Evolutionary conservation across 2,797 vertebrate genomes (phyloP).

Genomic region (Onychomys leucogaster): DNA sequence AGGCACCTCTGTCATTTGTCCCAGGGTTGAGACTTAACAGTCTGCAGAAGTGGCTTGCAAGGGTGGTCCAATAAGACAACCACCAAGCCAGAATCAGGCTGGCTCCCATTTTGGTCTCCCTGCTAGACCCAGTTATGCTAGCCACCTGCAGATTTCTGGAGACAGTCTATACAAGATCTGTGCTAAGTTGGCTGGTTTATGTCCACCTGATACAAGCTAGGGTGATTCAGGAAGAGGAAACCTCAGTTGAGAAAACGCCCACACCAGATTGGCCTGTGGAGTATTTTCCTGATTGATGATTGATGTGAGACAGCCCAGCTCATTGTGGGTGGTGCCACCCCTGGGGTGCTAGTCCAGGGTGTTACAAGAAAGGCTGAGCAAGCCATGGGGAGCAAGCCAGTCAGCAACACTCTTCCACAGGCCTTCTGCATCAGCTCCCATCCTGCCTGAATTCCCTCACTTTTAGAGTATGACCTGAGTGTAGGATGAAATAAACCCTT

Average conservation of each 20-base stretch:
- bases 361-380: not conserved
- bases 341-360: not conserved
- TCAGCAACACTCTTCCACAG: not conserved
- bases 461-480: not conserved
- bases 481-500: not conserved
- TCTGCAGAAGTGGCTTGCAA: not conserved
- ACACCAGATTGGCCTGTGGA: not conserved
- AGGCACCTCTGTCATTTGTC: not conserved
- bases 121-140: not conserved
- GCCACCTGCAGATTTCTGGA: not conserved
- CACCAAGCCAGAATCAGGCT: not conserved
- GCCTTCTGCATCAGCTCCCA: not conserved
- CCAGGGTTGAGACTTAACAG: not conserved
- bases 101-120: not conserved
- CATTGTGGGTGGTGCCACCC: not conserved
- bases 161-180: not conserved
- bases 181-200: not conserved
- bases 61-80: not conserved
- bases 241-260: not conserved
- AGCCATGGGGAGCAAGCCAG: not conserved
- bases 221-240: not conserved
- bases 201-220: not conserved
- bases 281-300: not conserved
- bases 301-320: not conserved
- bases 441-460: not conserved